phyloP scores from a whole-genome alignment of 2,113 vertebrate species.

The Oceanites oceanicus region DNA sequence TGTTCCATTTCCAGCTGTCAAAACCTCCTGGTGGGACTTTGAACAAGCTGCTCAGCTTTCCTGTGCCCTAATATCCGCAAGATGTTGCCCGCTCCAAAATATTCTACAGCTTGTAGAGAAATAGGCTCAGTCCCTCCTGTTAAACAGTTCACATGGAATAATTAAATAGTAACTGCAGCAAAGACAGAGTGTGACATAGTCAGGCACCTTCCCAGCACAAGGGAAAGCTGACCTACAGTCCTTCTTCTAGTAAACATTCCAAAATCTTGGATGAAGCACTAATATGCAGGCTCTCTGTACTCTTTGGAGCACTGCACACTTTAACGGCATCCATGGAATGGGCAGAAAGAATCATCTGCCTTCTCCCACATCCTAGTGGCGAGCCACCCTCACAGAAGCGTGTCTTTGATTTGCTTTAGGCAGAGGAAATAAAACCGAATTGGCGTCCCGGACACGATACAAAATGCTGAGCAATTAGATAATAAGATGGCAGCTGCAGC shows the following conservation, averaged over 20 bases:
- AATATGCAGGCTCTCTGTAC: not conserved
- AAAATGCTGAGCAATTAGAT: not conserved
- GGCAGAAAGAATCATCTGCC: not conserved
- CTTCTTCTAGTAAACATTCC: not conserved
- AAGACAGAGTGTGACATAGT: not conserved
- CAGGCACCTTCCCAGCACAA: not conserved
- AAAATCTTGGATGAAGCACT: not conserved
- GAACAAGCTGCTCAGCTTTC: not conserved
- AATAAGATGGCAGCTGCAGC: not conserved
- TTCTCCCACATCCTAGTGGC: not conserved
- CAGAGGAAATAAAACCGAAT: not conserved
- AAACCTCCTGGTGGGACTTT: not conserved
- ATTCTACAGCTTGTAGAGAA: not conserved
- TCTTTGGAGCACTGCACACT: not conserved
- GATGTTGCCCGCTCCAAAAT: not conserved
- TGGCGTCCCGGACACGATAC: rapidly evolving
- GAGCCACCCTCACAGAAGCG: not conserved
- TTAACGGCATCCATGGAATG: not conserved
- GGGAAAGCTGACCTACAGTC: not conserved
- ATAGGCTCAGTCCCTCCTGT: not conserved
- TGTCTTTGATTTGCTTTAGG: not conserved
- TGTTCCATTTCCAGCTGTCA: not conserved
- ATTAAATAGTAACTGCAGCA: not conserved
- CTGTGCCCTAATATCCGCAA: not conserved
- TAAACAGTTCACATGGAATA: not conserved